Evolutionary conservation across 2,797 vertebrate genomes (phyloP).

Genomic region (Periparus ater): DNA sequence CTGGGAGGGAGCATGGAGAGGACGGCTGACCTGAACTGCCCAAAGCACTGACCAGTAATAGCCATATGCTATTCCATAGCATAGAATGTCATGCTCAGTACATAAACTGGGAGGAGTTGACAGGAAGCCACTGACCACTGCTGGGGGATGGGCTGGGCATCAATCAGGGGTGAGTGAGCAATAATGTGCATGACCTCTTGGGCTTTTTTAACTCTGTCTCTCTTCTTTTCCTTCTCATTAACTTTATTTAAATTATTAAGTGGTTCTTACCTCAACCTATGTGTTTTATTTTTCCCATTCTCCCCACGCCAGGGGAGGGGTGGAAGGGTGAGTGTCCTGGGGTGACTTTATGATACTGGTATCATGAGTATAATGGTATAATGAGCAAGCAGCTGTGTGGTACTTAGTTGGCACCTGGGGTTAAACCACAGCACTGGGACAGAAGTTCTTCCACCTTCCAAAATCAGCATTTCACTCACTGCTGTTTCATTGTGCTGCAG

Average conservation of each 20-base stretch:
- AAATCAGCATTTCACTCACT: not conserved
- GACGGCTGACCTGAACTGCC: no score
- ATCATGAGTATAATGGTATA: no score
- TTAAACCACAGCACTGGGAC: not conserved
- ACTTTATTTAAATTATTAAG: not conserved
- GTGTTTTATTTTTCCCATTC: not conserved
- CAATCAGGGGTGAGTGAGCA: accelerated
- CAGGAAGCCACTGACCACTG: not conserved
- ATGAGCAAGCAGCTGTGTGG: accelerated
- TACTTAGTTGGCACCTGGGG: not conserved
- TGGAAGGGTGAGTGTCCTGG: not conserved
- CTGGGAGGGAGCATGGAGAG: not conserved
- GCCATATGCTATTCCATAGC: not conserved
- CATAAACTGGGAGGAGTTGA: not conserved
- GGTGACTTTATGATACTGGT: no score
- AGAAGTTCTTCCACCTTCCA: not conserved
- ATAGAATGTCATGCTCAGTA: not conserved
- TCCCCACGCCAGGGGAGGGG: not conserved
- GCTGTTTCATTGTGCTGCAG: not conserved
- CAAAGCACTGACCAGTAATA: not conserved
- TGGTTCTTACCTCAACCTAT: not conserved
- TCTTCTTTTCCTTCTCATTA: not conserved
- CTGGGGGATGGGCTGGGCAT: not conserved
- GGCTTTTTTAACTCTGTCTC: not conserved
- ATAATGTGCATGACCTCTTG: not conserved